phyloP scores from a whole-genome alignment of 2,888 invertebrate genomes.

The Tenthredo distinguenda region DNA sequence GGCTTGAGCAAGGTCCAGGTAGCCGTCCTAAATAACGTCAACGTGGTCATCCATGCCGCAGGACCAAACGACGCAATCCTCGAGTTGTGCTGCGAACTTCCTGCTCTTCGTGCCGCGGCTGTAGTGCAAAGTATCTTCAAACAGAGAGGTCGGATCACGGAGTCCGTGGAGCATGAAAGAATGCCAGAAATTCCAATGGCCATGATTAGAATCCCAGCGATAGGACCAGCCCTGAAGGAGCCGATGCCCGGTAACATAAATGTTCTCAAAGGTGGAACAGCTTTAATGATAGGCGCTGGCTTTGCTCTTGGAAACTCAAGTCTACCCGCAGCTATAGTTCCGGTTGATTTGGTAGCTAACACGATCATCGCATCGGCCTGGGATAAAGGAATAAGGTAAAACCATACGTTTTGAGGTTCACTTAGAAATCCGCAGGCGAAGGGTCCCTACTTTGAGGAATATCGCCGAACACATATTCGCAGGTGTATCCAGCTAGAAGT shows the following conservation, averaged over 20 bases:
- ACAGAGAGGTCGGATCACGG: constrained; percentile 60
- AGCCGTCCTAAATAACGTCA: constrained; percentile 61
- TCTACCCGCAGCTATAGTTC: constrained; percentile 67
- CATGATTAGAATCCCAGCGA: constrained; percentile 64
- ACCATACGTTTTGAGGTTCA: constrained; percentile 26
- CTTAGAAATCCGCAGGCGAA: constrained; percentile 3
- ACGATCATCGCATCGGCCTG: constrained; percentile 68
- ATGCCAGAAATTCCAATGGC: constrained; percentile 62
- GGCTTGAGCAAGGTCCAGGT: constrained; percentile 60
- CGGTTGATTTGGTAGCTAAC: constrained; percentile 68
- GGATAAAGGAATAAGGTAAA: constrained; percentile 65
- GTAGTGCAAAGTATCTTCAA: constrained; percentile 62
- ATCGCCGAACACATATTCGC: background rate
- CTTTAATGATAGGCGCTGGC: constrained; percentile 71
- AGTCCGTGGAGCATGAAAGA: constrained; percentile 44
- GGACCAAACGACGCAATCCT: constrained; percentile 65
- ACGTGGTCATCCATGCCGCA: constrained; percentile 67
- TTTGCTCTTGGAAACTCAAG: constrained; percentile 63
- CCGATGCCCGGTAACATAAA: constrained; percentile 72
- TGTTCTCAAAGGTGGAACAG: constrained; percentile 66
- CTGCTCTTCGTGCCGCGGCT: constrained; percentile 61
- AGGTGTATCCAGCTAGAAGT: background rate
- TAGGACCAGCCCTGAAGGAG: constrained; percentile 70
- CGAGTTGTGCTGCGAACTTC: constrained; percentile 64
- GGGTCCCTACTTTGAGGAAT: background rate